Evolutionary conservation across 2,113 vertebrate species (phyloP).

Genomic region (Chaetops frenatus): DNA sequence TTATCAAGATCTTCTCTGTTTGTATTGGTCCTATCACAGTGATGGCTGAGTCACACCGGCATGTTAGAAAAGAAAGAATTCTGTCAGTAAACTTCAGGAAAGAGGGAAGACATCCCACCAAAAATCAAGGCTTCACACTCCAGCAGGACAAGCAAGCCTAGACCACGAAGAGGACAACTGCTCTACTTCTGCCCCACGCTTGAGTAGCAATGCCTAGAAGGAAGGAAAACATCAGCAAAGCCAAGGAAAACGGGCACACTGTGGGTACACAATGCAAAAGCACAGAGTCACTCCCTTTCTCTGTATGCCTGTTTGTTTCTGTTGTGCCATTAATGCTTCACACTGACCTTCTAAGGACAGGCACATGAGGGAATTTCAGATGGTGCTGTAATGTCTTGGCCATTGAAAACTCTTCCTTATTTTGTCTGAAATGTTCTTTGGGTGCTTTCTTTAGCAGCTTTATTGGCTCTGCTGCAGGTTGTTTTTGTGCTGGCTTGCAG

Average conservation of each 20-base stretch:
- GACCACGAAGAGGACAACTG: fast-evolving
- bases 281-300: neutral
- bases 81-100: neutral
- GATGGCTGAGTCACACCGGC: neutral
- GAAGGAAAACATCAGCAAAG: neutral
- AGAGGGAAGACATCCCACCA: neutral
- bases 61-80: neutral
- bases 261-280: neutral
- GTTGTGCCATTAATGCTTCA: neutral
- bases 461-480: neutral
- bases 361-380: constrained; percentile 27
- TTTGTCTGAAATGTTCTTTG: constrained; percentile 44
- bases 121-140: neutral
- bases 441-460: constrained; percentile 41
- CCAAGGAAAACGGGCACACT: neutral
- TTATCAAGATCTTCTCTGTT: neutral
- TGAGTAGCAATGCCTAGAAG: neutral
- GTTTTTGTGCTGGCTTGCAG: neutral
- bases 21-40: neutral
- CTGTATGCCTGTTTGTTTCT: neutral
- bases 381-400: constrained; percentile 56
- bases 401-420: constrained; percentile 45
- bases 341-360: constrained; percentile 7
- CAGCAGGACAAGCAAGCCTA: neutral
- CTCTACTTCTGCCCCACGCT: neutral